A percentile compares a stretch with the other conserved stretches of the same genome.
Conservation (phyloP, 2,113 vertebrate species). For the Dipodomys ordii region DNA sequence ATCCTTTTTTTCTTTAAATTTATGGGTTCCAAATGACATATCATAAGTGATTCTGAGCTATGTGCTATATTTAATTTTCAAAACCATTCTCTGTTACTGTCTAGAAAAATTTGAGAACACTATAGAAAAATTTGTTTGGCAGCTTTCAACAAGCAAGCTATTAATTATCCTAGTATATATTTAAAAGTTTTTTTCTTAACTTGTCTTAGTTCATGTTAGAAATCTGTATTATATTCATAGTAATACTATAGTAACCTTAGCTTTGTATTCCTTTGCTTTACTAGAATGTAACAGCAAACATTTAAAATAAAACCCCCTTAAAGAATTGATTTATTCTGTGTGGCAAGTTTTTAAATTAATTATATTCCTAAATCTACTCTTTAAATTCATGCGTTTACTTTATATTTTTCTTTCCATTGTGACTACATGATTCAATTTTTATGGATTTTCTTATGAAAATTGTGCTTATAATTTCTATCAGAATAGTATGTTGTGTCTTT, state of each 20-base stretch:
- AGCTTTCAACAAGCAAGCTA: conserved; percentile 50
- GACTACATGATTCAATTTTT: conserved; percentile 78
- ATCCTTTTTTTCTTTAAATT: conserved; percentile 1
- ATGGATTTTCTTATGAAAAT: conserved; percentile 83
- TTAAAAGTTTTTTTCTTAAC: conserved; percentile 52
- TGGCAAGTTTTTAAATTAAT: conserved; percentile 82
- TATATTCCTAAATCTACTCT: conserved; percentile 78
- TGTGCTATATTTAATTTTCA: conserved; percentile 10
- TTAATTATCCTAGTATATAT: conserved; percentile 38
- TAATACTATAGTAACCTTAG: conserved; percentile 54
- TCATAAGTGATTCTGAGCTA: background rate
- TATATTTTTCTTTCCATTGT: conserved; percentile 76
- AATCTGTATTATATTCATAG: conserved; percentile 55
- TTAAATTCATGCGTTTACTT: conserved; percentile 70
- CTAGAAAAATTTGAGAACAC: conserved; percentile 54
- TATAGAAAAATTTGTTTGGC: conserved; percentile 44
- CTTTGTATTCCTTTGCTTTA: conserved; percentile 67
- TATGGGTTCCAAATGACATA: conserved; percentile 27
- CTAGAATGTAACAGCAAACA: conserved; percentile 70
- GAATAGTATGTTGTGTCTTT: conserved; percentile 73
- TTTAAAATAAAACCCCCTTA: conserved; percentile 81
- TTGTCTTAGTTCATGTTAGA: conserved; percentile 47
- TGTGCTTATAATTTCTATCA: conserved; percentile 83
- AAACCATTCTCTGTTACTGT: background rate
- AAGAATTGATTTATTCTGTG: conserved; percentile 67